Evolutionary conservation across 2,113 vertebrate genomes (phyloP), one percentile per base, ranked within the genome.

Genomic region (Phyllostomus discolor): DNA sequence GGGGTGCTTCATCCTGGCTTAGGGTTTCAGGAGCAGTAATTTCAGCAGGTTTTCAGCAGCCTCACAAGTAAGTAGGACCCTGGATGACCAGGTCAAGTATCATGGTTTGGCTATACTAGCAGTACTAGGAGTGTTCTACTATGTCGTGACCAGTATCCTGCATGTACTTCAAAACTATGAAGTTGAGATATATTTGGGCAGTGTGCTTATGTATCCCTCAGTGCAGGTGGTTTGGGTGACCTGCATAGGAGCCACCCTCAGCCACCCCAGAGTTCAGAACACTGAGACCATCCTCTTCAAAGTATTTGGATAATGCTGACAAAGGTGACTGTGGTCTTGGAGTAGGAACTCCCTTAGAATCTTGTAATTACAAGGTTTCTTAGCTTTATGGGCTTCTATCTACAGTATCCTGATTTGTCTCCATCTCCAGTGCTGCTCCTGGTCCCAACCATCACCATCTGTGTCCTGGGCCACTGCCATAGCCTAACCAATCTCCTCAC

Each of bases 261-360:
- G 50, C 28, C 28, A 66, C 59, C 35, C 48, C 10, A n/a, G 20
- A 50, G n/a, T 91, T 88, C 41, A 92, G 38, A 64, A 93, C n/a
- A 26, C 50, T 46, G 41, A 38, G 50, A 72, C 26, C 22, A 91
- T 88, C 52, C 31, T 79, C 38, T n/a, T 95, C 78, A 92, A 82
- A 97, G 75, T 10, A 81, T 88, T 52, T 93, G 52, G 33, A 95
- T 89, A 88, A 80, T 97, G 90, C 83, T 92, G 90, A 94, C 73
- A 97, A 91, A 97, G 67, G 72, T 82, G 46, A 86, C 26, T 96
- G 43, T 96, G 82, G 72, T 97, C 24, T 90, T 93, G 62, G 78
- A 66, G 31, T 3, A 95, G 31, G 67, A 72, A 46, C 59, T 89
- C 79, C 22, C 78, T 96, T 76, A 59, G 46, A 72, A 67, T 46